phyloP scores from a whole-genome alignment of 2,113 vertebrate species.

The Paratilapia polleni region DNA sequence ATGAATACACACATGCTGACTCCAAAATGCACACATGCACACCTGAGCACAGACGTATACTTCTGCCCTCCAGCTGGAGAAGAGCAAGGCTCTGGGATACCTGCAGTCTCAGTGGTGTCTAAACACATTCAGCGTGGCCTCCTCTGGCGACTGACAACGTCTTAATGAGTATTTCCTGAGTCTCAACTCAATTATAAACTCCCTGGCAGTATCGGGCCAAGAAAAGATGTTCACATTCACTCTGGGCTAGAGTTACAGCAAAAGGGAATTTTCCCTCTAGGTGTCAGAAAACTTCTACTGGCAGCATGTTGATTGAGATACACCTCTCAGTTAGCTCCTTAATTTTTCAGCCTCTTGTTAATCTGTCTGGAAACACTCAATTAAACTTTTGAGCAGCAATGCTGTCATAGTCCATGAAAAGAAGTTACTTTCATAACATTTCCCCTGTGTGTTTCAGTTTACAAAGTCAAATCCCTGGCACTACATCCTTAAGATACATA shows the following conservation, averaged over 20 bases:
- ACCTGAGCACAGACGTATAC: constrained; percentile 29
- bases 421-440: background rate
- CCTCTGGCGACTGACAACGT: constrained; percentile 75
- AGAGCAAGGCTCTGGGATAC: constrained; percentile 62
- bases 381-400: constrained; percentile 4
- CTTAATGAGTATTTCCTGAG: constrained; percentile 79
- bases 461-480: background rate
- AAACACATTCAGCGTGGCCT: constrained; percentile 64
- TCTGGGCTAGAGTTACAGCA: constrained; percentile 29
- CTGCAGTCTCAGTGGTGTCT: constrained; percentile 70
- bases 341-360: constrained; percentile 18
- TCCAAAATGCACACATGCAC: constrained; percentile 13
- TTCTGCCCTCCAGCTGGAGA: constrained; percentile 74
- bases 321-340: constrained; percentile 6
- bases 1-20: constrained; percentile 7
- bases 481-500: background rate
- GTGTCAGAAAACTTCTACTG: constrained; percentile 46
- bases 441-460: background rate
- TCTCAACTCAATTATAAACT: constrained; percentile 75
- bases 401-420: background rate
- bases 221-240: constrained; percentile 46
- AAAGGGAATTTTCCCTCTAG: constrained; percentile 46
- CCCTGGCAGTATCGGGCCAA: constrained; percentile 48
- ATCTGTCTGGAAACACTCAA: constrained; percentile 37
- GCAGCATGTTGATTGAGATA: constrained; percentile 49